phyloP scores from a whole-genome alignment of 2,888 invertebrate genomes.

The Ceratothoa steindachneri region DNA sequence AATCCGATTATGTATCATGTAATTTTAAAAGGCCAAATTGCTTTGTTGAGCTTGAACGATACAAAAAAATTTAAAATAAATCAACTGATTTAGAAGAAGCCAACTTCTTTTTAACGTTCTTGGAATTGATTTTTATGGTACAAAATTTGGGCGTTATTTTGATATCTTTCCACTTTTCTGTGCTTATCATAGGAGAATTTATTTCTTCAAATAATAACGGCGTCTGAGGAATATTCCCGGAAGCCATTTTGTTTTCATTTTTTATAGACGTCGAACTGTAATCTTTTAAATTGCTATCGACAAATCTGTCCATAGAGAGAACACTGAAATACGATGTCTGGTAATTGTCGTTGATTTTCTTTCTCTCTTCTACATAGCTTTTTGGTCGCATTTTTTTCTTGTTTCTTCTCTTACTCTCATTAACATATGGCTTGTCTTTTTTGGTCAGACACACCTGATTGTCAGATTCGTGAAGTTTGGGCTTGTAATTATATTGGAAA shows the following conservation, averaged over 20 bases:
- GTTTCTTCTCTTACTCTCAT: neutral
- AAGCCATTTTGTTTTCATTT: neutral
- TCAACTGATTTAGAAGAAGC: neutral
- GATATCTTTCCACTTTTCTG: constrained; percentile 6
- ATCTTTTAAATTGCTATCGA: constrained; percentile 4
- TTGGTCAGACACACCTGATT: neutral
- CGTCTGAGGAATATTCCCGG: neutral
- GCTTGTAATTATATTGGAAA: neutral
- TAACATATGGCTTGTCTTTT: neutral
- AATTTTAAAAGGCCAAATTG: too few species aligned
- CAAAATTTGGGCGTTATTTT: constrained; percentile 5
- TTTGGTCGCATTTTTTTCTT: neutral
- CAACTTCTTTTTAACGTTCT: neutral
- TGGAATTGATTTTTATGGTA: neutral
- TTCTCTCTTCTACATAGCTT: neutral
- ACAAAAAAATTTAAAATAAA: constrained; percentile 3
- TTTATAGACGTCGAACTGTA: neutral
- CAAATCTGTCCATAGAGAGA: constrained; percentile 6
- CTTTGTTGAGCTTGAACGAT: too few species aligned
- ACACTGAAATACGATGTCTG: constrained; percentile 1
- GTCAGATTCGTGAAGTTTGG: neutral
- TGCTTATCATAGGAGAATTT: constrained; percentile 8
- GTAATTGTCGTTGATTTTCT: neutral
- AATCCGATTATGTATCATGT: too few species aligned
- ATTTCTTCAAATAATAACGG: constrained; percentile 7